phyloP scores from a whole-genome alignment of 2,888 invertebrate genomes.

The Stenodema calcarata region DNA sequence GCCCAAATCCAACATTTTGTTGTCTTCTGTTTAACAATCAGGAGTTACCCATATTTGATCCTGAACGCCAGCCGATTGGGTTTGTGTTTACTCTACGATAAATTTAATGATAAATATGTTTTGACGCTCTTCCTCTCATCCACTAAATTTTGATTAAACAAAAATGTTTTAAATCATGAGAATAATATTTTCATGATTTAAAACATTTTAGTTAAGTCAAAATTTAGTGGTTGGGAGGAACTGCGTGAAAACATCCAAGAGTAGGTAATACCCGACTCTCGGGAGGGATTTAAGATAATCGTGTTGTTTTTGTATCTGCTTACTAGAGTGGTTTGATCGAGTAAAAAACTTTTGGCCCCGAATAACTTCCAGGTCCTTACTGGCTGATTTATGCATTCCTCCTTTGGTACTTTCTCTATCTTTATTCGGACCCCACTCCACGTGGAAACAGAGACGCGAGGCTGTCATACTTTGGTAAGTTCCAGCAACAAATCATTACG shows the following conservation, averaged over 20 bases:
- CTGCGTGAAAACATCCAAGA: background rate
- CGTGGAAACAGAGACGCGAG: background rate
- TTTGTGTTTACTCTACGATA: no score
- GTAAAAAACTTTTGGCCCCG: background rate
- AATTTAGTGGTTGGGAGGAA: background rate
- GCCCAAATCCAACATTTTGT: no score
- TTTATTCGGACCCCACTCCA: background rate
- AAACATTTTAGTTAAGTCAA: no score
- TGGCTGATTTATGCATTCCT: slow-evolving; percentile 9
- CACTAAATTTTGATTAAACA: no score
- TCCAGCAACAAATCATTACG: background rate
- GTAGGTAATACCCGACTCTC: background rate
- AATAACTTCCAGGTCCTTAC: slow-evolving; percentile 5
- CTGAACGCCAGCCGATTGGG: no score
- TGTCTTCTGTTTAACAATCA: no score
- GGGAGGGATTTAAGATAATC: background rate
- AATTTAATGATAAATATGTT: no score
- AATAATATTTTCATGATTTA: no score
- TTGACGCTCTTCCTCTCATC: no score
- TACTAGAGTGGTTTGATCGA: background rate
- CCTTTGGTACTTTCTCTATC: background rate
- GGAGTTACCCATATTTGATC: no score
- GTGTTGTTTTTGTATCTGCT: background rate
- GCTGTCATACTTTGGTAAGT: background rate
- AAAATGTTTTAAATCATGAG: no score